These are phyloP conservation scores for Cataglyphis livida DNA, from an alignment of 2,888 invertebrate genomes.

Conservation along the genomic window DNA sequence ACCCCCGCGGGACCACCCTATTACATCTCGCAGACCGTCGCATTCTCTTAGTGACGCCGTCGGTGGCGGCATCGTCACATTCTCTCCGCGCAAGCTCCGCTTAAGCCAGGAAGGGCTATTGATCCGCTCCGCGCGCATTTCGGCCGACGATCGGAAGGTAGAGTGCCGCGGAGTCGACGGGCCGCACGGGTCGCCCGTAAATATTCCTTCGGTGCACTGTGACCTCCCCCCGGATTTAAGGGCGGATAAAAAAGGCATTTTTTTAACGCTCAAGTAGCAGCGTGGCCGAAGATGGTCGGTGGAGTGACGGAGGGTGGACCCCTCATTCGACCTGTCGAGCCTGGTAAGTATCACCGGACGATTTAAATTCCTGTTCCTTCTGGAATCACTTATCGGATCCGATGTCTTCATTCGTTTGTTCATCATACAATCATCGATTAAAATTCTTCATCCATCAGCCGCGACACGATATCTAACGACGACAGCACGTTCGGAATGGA, in stretches of 20 bases:
- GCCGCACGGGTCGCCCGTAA: slow-evolving; percentile 77
- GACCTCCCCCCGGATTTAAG: slow-evolving; percentile 23
- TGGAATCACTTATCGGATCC: neutral
- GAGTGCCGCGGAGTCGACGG: slow-evolving; percentile 67
- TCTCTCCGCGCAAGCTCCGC: slow-evolving; percentile 79
- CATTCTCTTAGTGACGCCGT: slow-evolving; percentile 40
- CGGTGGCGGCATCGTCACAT: slow-evolving; percentile 41
- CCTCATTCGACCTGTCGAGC: slow-evolving; percentile 82
- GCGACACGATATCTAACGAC: neutral
- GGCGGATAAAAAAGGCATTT: slow-evolving; percentile 57
- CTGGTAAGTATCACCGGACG: slow-evolving; percentile 78
- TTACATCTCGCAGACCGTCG: slow-evolving; percentile 33
- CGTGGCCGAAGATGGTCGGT: slow-evolving; percentile 81
- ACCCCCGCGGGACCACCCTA: slow-evolving; percentile 9
- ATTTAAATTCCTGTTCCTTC: neutral
- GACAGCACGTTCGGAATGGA: neutral
- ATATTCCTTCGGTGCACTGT: slow-evolving; percentile 74
- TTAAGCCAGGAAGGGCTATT: slow-evolving; percentile 75
- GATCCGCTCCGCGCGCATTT: slow-evolving; percentile 79
- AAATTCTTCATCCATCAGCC: neutral
- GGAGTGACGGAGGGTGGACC: slow-evolving; percentile 83
- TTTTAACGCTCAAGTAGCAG: slow-evolving; percentile 37
- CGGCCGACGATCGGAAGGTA: slow-evolving; percentile 71
- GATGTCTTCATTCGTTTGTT: neutral
- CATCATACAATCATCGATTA: neutral